Base-by-base conservation (phyloP, 2,797 vertebrate species). In the Enteromius treurensis region DNA sequence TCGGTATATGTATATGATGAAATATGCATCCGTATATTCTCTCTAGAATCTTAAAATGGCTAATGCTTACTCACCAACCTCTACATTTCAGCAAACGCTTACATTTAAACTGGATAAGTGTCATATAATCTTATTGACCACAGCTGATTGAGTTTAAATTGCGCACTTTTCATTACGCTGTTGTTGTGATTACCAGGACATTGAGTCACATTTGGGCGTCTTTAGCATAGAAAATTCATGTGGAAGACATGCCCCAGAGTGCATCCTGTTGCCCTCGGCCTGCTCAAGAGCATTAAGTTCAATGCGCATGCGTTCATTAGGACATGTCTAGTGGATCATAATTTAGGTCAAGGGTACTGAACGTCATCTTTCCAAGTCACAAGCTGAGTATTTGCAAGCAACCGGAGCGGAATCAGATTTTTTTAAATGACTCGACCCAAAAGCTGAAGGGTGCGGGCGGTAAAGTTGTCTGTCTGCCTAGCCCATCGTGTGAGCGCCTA, bases 391-490 rank as follows among this genome's bases (percentile, higher is more conserved):
- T 78, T 79, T 70, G 40, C 65, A 37, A 77, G 47, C 71, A 88
- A 90, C 32, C 80, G 91, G 92, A 90, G 92, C 92, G 91, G 92
- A 88, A 93, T 89, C 90, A 86, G 81, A 93, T 94, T 93, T 92
- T 64, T 93, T 92, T 92, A 92, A 95, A 93, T 92, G 91, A 94
- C 78, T 73, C 51, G 71, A 87, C 10, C 26, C 13, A 86, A 91
- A 89, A 86, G 90, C 87, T 68, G 79, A 83, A 84, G 45, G 23
- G 75, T 80, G 77, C 77, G 82, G 79, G 79, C 76, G 80, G 69
- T 87, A 87, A 91, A 89, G 90, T 90, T 1, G 26, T 60, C 80
- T 84, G 60, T 26, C n/a, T 76, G 73, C 85, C 53, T 71, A 58
- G 15, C 17, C 70, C 79, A 69, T 79, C 88, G 87, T 87, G 86